These are phyloP conservation scores for Psilopogon haemacephalus DNA, from an alignment of 2,113 vertebrate genomes.

Conservation along the genomic window DNA sequence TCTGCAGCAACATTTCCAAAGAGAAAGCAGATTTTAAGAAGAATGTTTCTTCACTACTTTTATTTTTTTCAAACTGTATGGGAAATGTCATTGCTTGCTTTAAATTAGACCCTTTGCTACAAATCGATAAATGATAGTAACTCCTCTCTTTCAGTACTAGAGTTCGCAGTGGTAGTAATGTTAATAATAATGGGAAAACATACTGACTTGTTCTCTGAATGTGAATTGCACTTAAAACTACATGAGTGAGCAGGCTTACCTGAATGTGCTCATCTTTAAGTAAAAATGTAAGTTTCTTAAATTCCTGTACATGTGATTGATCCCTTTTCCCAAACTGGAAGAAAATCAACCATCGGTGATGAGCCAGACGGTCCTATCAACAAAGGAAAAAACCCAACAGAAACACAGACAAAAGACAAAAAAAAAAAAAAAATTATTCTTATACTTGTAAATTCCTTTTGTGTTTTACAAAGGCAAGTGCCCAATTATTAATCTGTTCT, in stretches of 20 bases:
- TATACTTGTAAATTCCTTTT: background rate
- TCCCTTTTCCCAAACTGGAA: constrained; percentile 85
- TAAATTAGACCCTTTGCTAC: background rate
- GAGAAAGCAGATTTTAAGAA: background rate
- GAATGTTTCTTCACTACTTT: background rate
- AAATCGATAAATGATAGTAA: background rate
- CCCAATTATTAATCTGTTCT: background rate
- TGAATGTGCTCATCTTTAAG: constrained; percentile 90
- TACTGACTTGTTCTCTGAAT: background rate
- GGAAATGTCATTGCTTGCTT: background rate
- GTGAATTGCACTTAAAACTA: background rate
- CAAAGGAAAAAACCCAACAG: background rate
- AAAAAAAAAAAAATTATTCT: background rate
- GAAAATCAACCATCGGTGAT: constrained; percentile 92
- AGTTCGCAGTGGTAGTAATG: background rate
- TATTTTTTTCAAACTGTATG: background rate
- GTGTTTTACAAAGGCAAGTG: background rate
- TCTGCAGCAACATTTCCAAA: background rate
- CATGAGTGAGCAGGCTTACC: constrained; percentile 73
- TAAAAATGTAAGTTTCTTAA: constrained; percentile 90
- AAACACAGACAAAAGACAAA: background rate
- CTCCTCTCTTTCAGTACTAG: background rate
- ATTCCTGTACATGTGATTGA: constrained; percentile 77
- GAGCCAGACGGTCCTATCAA: constrained; percentile 84
- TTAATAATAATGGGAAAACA: background rate